Evolutionary conservation across 2,797 vertebrate genomes (phyloP).

Genomic region (Argentina silus): DNA sequence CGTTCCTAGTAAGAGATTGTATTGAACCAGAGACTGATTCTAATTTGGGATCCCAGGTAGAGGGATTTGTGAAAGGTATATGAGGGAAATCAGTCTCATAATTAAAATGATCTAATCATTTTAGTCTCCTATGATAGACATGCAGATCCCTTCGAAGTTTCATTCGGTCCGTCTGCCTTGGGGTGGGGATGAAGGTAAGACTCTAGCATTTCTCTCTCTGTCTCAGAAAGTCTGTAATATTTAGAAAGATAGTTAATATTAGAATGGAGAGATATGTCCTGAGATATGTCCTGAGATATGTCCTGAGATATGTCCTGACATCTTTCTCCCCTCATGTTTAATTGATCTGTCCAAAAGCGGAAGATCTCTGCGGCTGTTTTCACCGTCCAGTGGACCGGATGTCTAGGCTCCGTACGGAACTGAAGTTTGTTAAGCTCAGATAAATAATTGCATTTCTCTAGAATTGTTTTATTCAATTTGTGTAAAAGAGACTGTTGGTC

Average conservation of each 20-base stretch:
- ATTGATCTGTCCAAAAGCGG: neutral
- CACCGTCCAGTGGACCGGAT: neutral
- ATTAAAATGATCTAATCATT: constrained; percentile 16
- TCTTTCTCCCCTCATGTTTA: constrained; percentile 9
- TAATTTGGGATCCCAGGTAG: no score
- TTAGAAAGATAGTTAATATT: neutral
- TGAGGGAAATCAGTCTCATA: no score
- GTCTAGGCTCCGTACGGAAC: neutral
- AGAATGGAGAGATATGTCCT: neutral
- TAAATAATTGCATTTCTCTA: neutral
- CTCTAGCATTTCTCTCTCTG: neutral
- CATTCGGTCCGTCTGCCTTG: neutral
- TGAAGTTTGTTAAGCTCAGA: neutral
- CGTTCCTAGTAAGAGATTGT: no score
- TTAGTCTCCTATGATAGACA: constrained; percentile 10
- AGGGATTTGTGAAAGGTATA: no score
- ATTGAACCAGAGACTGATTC: no score
- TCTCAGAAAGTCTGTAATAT: neutral
- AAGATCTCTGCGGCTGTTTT: neutral
- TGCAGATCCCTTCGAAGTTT: neutral
- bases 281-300: no score
- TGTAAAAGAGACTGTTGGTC: neutral
- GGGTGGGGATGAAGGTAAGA: constrained; percentile 10
- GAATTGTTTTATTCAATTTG: neutral
- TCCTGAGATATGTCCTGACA: neutral